Evolutionary conservation across 2,113 vertebrate genomes (phyloP), one percentile per base, ranked within the genome.

Genomic region (Halcyon senegalensis): DNA sequence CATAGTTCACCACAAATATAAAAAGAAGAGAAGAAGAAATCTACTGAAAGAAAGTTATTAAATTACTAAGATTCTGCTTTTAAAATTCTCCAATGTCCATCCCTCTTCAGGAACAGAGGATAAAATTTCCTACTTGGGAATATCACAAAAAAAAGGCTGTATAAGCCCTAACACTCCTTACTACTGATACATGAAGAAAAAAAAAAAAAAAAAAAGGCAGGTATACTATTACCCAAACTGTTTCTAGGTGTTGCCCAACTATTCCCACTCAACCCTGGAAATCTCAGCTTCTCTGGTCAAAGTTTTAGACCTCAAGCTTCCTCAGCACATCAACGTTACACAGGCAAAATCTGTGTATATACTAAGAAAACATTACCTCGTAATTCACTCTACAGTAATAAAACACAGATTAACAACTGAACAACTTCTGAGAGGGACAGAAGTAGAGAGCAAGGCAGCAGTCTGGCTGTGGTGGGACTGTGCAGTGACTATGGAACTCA

Each of bases 381-480:
- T 44, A 58, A 69, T 73, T 69, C 20, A 53, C 11, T 51, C 19
- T 69, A 35, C 41, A 64, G 25, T 24, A 69, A 50, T 41, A 35
- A 82, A 72, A 27, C 16, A 33, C 3, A 79, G 35, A 46, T 23
- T 41, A 90, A 80, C 25, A 89, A 35, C 5, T 30, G 44, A 79
- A 17, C 31, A 76, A 8, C 9, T 55, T 37, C 6, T 37, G 51
- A 50, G 12, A 4, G 18, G 13, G 53, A 6, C 8, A 55, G 53
- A 43, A 75, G 66, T 11, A 67, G 15, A 31, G 58, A 41, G 48
- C 37, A 37, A 50, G 30, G 64, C 39, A 39, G 48, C 53, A 59
- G 46, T 4, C 10, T 2, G 3, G n/a, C 56, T 7, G 2, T 0
- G 0, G 13, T 14, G 69, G 77, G 27, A 59, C 51, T 35, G 21